phyloP scores from a whole-genome alignment of 2,888 invertebrate species.

The Scaptomyza tumidula region DNA sequence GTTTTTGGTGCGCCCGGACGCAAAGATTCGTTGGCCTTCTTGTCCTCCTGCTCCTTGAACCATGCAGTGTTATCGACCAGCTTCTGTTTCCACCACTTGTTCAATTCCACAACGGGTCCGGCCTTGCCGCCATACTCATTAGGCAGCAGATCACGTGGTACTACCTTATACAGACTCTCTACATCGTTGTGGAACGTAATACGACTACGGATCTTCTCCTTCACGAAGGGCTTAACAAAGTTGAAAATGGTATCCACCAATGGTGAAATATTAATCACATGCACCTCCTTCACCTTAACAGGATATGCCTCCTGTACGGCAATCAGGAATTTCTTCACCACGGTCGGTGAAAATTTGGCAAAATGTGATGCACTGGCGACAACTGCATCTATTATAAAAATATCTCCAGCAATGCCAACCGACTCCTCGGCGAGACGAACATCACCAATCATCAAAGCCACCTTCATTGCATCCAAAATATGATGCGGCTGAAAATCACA shows the following conservation, averaged over 20 bases:
- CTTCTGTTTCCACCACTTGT: constrained; percentile 92
- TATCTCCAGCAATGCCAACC: constrained; percentile 93
- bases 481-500: constrained; percentile 89
- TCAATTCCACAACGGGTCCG: constrained; percentile 89
- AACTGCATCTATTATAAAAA: constrained; percentile 92
- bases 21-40: constrained; percentile 91
- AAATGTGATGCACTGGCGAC: constrained; percentile 92
- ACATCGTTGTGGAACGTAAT: constrained; percentile 91
- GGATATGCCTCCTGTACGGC: constrained; percentile 95
- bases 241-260: constrained; percentile 93
- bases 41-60: constrained; percentile 91
- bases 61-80: constrained; percentile 91
- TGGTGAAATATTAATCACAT: constrained; percentile 93
- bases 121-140: constrained; percentile 93
- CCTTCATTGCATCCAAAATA: constrained; percentile 91
- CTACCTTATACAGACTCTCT: constrained; percentile 90
- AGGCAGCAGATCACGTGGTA: constrained; percentile 92
- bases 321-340: constrained; percentile 93
- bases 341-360: constrained; percentile 92
- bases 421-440: constrained; percentile 90
- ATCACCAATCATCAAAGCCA: constrained; percentile 94
- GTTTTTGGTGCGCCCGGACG: constrained; percentile 94
- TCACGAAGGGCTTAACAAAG: constrained; percentile 93
- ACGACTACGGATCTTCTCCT: constrained; percentile 93
- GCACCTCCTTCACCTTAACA: constrained; percentile 94